Evolutionary conservation across 2,888 invertebrate genomes (phyloP), one percentile per base, ranked within the genome.

Genomic region (Drosophila lutescens): DNA sequence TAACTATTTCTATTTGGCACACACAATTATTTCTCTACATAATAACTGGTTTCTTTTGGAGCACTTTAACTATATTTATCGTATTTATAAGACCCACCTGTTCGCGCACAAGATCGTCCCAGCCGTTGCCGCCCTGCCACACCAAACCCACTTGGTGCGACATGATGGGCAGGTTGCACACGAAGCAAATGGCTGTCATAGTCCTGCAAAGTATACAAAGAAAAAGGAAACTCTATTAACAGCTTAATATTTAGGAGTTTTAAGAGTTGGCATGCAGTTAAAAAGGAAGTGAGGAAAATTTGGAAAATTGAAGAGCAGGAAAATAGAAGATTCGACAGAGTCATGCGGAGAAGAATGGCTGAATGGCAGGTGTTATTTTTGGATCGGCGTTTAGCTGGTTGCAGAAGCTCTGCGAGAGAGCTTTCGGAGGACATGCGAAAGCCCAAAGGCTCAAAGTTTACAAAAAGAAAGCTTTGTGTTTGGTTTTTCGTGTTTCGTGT

Each of bases 111-210:
- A 97, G 94, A 92, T 98, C 97, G 95, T 98, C 97, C 96, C 97
- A 97, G 86, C 97, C 97, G 92, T 97, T 98, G 91, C 97, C 97
- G 56, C 97, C 97, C 90, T 97, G 97, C 97, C 98, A 98, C 91
- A 97, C 96, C 92, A 98, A 93, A 53, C 97, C 97, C 90, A 97
- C 97, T 94, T 98, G 98, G 93, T 98, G 97, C 79, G 97, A 97
- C 92, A 98, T 94, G 92, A 98, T 98, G 89, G 98, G 98, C 91
- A 98, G 94, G 93, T 98, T 98, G 96, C 98, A 98, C 89, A 98
- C 97, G 94, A 98, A 98, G 94, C 98, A 98, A 94, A 97, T 96
- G 92, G 97, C 96, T 91, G 97, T 96, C 97, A 97, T 97, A 92
- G 96, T 97, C 95, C 97, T 97, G 95, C 80, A 92, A 91, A 85